Base-by-base conservation (phyloP, 2,888 invertebrate species). In the Spatulosminthurus flaviceps region DNA sequence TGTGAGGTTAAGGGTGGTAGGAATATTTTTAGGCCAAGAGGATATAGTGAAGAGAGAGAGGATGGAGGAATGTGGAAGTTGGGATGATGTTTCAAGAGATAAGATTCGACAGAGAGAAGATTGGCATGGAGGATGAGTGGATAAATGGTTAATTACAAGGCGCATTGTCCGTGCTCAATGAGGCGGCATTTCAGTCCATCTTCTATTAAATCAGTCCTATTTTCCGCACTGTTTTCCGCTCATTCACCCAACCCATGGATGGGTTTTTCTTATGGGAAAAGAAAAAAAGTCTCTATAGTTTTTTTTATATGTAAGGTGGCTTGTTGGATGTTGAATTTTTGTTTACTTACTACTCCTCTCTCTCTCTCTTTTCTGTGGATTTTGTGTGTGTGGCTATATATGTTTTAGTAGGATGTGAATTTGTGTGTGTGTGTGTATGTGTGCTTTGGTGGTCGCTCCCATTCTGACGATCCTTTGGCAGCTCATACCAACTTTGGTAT, bases 131-230 rank as follows among this genome's bases (percentile, higher is more conserved):
- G 24, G n/a, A 64, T 72, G 75, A 80, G 78, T 80, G 80, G 80
- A 78, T 80, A 81, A 80, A 74, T 80, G 80, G 75, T 80, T 80
- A 80, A 80, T 80, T 80, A 80, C 75, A 76, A 73, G 75, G 74
- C 74, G 70, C 75, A 81, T 81, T 81, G 81, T 79, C 78, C 76
- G 72, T 79, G 76, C 67, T 81, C 77, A 79, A 81, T 79, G 79
- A 75, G 75, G 51, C 74, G 34, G 22, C n/a, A 64, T 72, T 42
- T 72, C 72, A 13, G 28, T 42, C 73, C 34, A 61, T 43, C 72
- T 26, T 28, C 43, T 16, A 51, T 22, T 41, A 24, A 72, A 43
- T 29, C 29, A 69, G 29, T 16, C 51, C 29, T n/a, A 43, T 41
- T 41, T 70, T 64, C 64, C 61, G 64, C 66, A 28, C 60, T 73